A percentile compares a stretch with the other conserved stretches of the same genome.
phyloP scores from a whole-genome alignment of 2,113 vertebrate genomes.

The Pseudorectes ferrugineus region DNA sequence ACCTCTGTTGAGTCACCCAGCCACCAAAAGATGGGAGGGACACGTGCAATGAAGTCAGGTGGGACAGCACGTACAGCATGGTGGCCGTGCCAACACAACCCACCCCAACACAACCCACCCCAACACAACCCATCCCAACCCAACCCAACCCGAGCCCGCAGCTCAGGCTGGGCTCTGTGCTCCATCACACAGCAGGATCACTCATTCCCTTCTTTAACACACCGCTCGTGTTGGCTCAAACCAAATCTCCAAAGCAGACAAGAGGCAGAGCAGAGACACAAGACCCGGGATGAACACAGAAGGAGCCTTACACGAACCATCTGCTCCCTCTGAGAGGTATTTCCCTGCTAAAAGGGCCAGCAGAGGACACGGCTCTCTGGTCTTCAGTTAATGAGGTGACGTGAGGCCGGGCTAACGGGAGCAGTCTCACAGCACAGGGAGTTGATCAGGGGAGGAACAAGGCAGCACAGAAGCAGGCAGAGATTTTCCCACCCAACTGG shows the following conservation, averaged over 20 bases:
- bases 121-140: too few species aligned
- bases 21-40: accelerated
- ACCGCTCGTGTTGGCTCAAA: neutral
- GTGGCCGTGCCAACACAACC: neutral
- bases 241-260: neutral
- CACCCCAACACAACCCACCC: neutral
- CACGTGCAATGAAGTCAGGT: accelerated
- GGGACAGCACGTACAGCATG: accelerated
- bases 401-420: neutral
- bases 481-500: neutral
- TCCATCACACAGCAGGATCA: neutral
- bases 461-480: neutral
- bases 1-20: neutral
- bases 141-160: accelerated
- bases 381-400: neutral
- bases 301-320: neutral
- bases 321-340: neutral
- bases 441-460: neutral
- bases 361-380: neutral
- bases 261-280: neutral
- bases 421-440: accelerated
- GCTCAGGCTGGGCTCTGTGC: neutral
- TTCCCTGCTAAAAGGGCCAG: neutral
- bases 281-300: neutral
- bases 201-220: neutral